Conservation (phyloP, 2,113 vertebrate genomes). For the Ophiodon elongatus region DNA sequence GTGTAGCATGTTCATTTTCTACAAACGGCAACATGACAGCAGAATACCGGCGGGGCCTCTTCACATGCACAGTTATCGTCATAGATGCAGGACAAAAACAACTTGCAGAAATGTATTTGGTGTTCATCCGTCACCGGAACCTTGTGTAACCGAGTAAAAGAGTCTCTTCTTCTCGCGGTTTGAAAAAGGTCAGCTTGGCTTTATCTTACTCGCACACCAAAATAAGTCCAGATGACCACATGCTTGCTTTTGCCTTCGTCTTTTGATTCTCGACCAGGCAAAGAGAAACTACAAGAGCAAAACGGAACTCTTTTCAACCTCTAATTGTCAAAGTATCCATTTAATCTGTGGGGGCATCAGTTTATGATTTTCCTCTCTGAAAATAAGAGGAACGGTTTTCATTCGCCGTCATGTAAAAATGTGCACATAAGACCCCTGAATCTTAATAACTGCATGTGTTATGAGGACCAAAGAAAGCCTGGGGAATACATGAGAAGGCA, state of each 20-base stretch:
- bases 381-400: neutral
- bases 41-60: conserved; percentile 39
- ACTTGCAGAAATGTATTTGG: conserved; percentile 13
- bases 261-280: neutral
- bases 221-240: neutral
- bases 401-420: conserved; percentile 14
- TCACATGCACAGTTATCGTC: conserved; percentile 6
- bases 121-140: conserved; percentile 12
- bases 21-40: conserved; percentile 14
- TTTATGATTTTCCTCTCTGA: neutral
- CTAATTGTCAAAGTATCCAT: neutral
- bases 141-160: neutral
- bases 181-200: neutral
- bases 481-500: conserved; percentile 10
- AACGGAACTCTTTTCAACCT: neutral
- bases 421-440: conserved; percentile 36
- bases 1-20: neutral
- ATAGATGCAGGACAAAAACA: conserved; percentile 5
- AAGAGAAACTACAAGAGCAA: neutral
- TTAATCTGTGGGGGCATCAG: neutral
- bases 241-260: neutral
- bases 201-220: neutral
- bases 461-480: conserved; percentile 15
- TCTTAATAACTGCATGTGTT: conserved; percentile 1
- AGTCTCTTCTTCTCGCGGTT: neutral